Evolutionary conservation across 2,888 invertebrate genomes (phyloP), one percentile per base, ranked within the genome.

Genomic region (Tenthredo mesomela): DNA sequence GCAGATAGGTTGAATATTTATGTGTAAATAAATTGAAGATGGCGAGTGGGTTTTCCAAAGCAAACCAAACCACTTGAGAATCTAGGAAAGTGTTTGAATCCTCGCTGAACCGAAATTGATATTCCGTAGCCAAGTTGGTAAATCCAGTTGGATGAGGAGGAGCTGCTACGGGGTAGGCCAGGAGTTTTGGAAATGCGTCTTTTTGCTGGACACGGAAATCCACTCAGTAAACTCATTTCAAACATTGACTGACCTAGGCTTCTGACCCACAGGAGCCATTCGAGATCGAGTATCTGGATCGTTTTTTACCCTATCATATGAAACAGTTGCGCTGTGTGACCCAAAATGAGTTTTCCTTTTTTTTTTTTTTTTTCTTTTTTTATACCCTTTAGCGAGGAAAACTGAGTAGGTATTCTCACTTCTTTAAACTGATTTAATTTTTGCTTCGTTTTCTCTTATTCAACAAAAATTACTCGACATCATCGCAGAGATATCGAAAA

Each of bases 181-280:
- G 18, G 61, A 40, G 78, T 33, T 80, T 80, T 80, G 40, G 80
- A 61, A 80, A 80, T 61, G 33, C 58, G 80, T 80, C 80, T 58
- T 80, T 61, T 80, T 61, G 58, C 21, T n/a, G 80, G 61, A 80
- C 80, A 80, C 80, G 80, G 40, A 61, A 80, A 80, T 80, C 80
- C 80, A 80, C 80, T 80, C 80, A 58, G 80, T 80, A 80, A 80
- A 80, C 61, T 61, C 80, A 80, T 80, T 80, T 80, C 61, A 61
- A 80, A 80, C 80, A 80, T 58, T 61, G 61, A 50, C 61, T 80
- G 80, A 61, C 61, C 80, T 61, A n/a, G 40, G 21, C n/a, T 80
- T 61, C 25, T 25, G 25, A 80, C 80, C 80, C 80, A 5, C 10
- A 61, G 61, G 80, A 80, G 58, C 80, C 37, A 58, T 80, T 54